Conservation (phyloP, 1,140 invertebrate genomes). For the Eupristina koningsbergeri region DNA sequence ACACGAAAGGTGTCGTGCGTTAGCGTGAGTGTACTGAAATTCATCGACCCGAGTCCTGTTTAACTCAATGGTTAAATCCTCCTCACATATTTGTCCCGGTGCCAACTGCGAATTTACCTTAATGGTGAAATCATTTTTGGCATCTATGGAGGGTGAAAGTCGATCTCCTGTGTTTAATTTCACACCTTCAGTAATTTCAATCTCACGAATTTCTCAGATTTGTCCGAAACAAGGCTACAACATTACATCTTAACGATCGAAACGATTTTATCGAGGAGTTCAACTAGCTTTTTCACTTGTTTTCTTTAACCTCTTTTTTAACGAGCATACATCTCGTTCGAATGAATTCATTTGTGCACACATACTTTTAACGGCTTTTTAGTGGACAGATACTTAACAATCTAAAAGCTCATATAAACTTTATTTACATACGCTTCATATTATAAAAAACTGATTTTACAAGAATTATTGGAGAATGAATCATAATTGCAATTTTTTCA, state of each 20-base stretch:
- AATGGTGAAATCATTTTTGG: constrained; percentile 16
- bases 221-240: not conserved
- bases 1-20: not conserved
- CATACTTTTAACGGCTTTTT: not conserved
- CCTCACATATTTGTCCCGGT: not conserved
- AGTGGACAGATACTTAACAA: not conserved
- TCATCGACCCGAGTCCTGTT: not conserved
- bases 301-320: not conserved
- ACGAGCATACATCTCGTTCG: not conserved
- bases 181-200: constrained; percentile 38
- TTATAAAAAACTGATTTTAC: too few relatives aligned
- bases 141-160: constrained; percentile 33
- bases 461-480: not conserved
- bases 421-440: not conserved
- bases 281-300: not conserved
- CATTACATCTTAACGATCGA: not conserved
- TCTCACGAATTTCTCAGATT: constrained; percentile 20
- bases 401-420: not conserved
- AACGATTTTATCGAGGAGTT: not conserved
- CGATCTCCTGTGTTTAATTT: constrained; percentile 23
- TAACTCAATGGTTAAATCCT: not conserved
- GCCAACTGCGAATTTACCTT: not conserved
- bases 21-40: not conserved
- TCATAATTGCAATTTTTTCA: not conserved
- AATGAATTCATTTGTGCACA: not conserved